Evolutionary conservation across 2,888 invertebrate species (phyloP), one percentile per base, ranked within the genome.

Genomic region (Odontocolon sp.): DNA sequence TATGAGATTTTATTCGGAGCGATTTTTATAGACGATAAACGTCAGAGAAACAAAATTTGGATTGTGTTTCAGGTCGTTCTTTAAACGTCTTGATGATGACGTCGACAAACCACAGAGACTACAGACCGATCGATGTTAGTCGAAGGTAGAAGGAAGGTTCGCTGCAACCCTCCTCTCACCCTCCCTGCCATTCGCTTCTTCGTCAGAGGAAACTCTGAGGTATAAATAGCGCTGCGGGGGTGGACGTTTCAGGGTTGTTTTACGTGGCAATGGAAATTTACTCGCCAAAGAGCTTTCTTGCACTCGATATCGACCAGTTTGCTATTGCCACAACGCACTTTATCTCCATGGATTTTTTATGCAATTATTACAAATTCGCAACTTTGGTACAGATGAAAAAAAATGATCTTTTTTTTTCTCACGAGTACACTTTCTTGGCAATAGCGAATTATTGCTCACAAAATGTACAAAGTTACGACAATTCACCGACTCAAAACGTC

Each of bases 11-110:
- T 52, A 50, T 75, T 69, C 42, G 5, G 40, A 33, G 26, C 38
- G 36, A 67, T 67, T 71, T 77, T 72, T 50, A 77, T 45, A 42
- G 67, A 33, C 71, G 50, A 77, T 77, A 71, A 72, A 77, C 23
- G 71, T 63, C 76, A 45, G 40, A 11, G n/a, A n/a, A n/a, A n/a
- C n/a, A 33, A 56, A 38, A 76, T 67, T 67, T 56, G 31, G 38
- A 61, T 57, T 18, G 42, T 52, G 33, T 56, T 45, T 11, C 14
- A 59, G 16, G 5, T 18, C 33, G 21, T 31, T 52, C 14, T 36
- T 50, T 28, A 14, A 31, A 42, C 52, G 2, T 61, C 31, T 54
- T 16, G 56, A 64, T 16, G 56, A 64, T 72, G 63, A 38, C 38
- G 42, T 50, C 45, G 26, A 14, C 23, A 2, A 33, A 21, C 23